Evolutionary conservation across 2,113 vertebrate genomes (phyloP), one percentile per base, ranked within the genome.

Genomic region (Microtus montanus): DNA sequence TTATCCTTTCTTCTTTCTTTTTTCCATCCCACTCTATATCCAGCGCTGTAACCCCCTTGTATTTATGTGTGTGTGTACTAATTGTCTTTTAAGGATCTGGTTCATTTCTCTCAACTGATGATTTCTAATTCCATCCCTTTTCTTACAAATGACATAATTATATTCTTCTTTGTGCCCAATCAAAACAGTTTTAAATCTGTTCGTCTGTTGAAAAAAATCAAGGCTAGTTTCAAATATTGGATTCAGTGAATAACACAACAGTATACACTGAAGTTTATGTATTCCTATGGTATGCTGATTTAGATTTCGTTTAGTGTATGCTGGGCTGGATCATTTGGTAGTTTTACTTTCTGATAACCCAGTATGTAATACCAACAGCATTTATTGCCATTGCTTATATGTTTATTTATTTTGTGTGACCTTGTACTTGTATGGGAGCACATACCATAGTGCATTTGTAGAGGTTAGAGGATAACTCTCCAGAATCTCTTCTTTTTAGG

Each of bases 21-120:
- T 24, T 9, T 33, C 0, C 12, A 9, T n/a, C 3, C 3, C 22
- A n/a, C 6, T n/a, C 6, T 24, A 2, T 47, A 15, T 41, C 7
- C 24, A 63, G 2, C 19, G 24, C 47, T 6, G n/a, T n/a, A 70
- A 47, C 6, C 12, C 3, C 33, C 5, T 24, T 66, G 13, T 63
- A 14, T n/a, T 38, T 58, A n/a, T 35, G 54, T 44, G 30, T 66
- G 19, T 28, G 4, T 83, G 54, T 12, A 83, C 14, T 38, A 24
- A 54, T 54, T 71, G 12, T 28, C 47, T n/a, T n/a, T 70, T 70
- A 33, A 38, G 20, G 4, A 26, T 71, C 11, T 71, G 19, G 17
- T 38, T 28, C n/a, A 24, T 87, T 54, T 71, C 20, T 71, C 3
- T 71, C 14, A 87, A 54, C 2, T 26, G 28, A 85, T 71, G 12